Conservation (phyloP, 2,888 invertebrate species). For the Amiota communis region DNA sequence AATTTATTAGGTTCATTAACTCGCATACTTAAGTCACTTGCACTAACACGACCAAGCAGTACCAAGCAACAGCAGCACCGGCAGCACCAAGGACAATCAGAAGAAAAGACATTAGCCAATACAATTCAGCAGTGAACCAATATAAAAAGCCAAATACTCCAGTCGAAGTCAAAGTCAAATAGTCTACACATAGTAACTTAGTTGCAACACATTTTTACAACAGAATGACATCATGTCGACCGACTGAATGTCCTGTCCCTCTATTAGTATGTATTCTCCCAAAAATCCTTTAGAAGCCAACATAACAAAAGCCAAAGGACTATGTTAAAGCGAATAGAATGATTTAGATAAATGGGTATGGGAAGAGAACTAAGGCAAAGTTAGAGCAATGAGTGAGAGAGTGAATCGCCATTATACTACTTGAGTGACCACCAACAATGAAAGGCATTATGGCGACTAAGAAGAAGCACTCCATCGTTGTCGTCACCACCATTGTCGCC, state of each 20-base stretch:
- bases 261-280: no score
- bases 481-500: not conserved
- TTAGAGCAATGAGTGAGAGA: constrained; percentile 2
- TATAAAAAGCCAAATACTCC: constrained; percentile 12
- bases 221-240: constrained; percentile 59
- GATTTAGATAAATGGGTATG: constrained; percentile 11
- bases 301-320: constrained; percentile 48
- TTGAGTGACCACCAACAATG: constrained; percentile 64
- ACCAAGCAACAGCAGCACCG: no score
- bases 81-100: not conserved
- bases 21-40: constrained; percentile 41
- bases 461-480: not conserved
- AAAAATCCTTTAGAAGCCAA: constrained; percentile 61
- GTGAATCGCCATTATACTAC: constrained; percentile 56
- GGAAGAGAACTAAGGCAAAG: not conserved
- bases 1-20: constrained; percentile 71
- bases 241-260: constrained; percentile 33
- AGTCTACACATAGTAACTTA: not conserved
- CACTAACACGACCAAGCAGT: not conserved
- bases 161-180: not conserved
- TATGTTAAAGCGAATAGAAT: constrained; percentile 31
- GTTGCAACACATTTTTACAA: constrained; percentile 43
- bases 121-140: not conserved
- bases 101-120: constrained; percentile 33
- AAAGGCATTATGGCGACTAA: constrained; percentile 54